These are phyloP conservation scores for Corydoras maculifer DNA, from an alignment of 2,113 vertebrate genomes.

Conservation along the genomic window DNA sequence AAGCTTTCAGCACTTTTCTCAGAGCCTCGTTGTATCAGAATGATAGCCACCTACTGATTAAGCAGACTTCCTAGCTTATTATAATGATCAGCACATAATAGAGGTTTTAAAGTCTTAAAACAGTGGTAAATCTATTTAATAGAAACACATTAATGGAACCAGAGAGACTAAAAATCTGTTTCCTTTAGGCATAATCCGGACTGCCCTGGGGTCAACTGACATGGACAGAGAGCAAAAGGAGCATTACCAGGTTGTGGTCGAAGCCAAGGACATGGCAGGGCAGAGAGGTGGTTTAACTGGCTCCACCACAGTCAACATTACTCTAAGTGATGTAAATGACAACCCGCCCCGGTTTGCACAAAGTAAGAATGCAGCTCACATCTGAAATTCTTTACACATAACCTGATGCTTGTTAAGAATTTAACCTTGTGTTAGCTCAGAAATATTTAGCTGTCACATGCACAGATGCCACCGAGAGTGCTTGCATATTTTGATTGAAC, in stretches of 20 bases:
- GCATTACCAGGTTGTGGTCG: constrained; percentile 91
- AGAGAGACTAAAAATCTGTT: background rate
- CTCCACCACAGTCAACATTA: constrained; percentile 84
- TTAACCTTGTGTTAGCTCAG: too few species aligned
- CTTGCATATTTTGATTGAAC: too few species aligned
- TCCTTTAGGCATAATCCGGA: constrained; percentile 83
- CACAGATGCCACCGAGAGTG: too few species aligned
- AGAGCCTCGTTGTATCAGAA: background rate
- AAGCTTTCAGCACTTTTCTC: constrained; percentile 1
- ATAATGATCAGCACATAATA: background rate
- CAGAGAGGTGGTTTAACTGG: constrained; percentile 87
- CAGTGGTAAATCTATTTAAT: too few species aligned
- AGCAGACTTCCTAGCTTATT: background rate
- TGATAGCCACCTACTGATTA: background rate
- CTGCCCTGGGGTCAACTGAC: constrained; percentile 76
- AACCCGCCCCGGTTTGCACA: constrained; percentile 85
- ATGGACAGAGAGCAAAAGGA: constrained; percentile 91
- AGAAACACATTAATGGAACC: background rate
- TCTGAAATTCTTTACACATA: too few species aligned
- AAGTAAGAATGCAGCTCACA: constrained; percentile 64
- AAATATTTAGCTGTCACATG: too few species aligned
- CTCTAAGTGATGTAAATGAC: constrained; percentile 85
- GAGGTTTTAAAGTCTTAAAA: too few species aligned
- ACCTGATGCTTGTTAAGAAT: too few species aligned
- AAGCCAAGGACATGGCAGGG: constrained; percentile 95